Evolutionary conservation across 2,888 invertebrate species (phyloP), one percentile per base, ranked within the genome.

Genomic region (Athalia circularis): DNA sequence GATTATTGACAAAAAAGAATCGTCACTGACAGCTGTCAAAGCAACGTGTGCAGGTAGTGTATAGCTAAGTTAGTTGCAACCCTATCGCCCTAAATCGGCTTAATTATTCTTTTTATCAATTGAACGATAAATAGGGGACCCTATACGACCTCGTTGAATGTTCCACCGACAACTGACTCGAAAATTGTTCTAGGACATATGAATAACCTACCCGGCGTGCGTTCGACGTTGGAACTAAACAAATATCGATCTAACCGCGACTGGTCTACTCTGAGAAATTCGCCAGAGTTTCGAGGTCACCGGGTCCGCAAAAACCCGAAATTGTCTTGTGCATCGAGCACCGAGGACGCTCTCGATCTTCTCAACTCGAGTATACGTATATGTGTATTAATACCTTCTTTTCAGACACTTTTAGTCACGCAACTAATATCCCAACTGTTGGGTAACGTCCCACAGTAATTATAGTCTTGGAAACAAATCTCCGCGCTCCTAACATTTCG

Each of bases 281-380:
- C 79, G 76, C 70, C 77, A 80, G 77, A 79, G 76, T 86, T 87
- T 87, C 85, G 87, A 86, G 86, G 87, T 87, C 86, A 87, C 82
- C 84, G 84, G 86, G 85, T 84, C 83, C 84, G 75, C 62, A 50
- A 64, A 59, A 77, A 57, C 65, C 74, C 79, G 80, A 47, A 47
- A 62, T 47, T 43, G 57, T 47, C 62, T 13, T 13, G 6, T 7
- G 62, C 62, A 61, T 61, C 13, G 8, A 61, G 13, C 62, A 80
- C 83, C 81, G 80, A 80, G 81, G 82, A 83, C 82, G 83, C 84
- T 86, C 83, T 85, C 84, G 82, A 83, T 86, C 82, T 84, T 83
- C 29, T 11, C 13, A 7, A n/a, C 5, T 11, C n/a, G 6, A 48
- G 65, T 65, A 8, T 52, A 68, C 68, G 54, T 68, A 50, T 68